Evolutionary conservation across 2,113 vertebrate genomes (phyloP), one percentile per base, ranked within the genome.

Genomic region (Phalacrocorax brasilianus): DNA sequence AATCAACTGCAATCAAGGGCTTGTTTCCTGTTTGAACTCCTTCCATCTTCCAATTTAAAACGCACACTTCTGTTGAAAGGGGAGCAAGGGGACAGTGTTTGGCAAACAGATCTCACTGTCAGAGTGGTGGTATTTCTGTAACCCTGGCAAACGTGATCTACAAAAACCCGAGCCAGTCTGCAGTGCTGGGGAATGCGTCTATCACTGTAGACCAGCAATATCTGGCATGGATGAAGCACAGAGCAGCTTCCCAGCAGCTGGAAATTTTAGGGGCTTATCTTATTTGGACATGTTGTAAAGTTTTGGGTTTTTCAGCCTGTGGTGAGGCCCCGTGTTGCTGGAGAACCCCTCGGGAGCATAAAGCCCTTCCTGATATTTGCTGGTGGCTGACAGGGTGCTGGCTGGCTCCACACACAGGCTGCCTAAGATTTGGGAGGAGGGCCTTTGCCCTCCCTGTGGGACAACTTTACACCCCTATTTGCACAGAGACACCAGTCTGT

Each of bases 1-100:
- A 89, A 92, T 89, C 62, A 75, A 11, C 16, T 65, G 53, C 73
- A 78, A 40, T 70, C 49, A 52, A 75, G 61, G 27, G 21, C 61
- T 87, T 56, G 38, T 91, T 95, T 94, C 77, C 87, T 87, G 45
- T 58, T 89, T 89, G 81, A 87, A 33, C 27, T 86, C 17, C 20
- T 92, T 95, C 56, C 70, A 12, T 53, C 56, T 88, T 68, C 30
- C 33, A 88, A 75, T 72, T 68, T 56, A 81, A 84, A 89, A 53
- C 16, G 27, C 17, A n/a, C 30, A 45, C 28, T 20, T 50, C 26
- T 78, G 52, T 42, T 27, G 28, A 32, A 42, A 32, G 55, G n/a
- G 15, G 35, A 50, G 32, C 0, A 5, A 82, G 38, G 6, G 16
- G 73, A 32, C 9, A 38, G 22, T 2, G 0, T 77, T 50, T 71